Base-by-base conservation (phyloP, 2,888 invertebrate species). In the Beris chalybata region DNA sequence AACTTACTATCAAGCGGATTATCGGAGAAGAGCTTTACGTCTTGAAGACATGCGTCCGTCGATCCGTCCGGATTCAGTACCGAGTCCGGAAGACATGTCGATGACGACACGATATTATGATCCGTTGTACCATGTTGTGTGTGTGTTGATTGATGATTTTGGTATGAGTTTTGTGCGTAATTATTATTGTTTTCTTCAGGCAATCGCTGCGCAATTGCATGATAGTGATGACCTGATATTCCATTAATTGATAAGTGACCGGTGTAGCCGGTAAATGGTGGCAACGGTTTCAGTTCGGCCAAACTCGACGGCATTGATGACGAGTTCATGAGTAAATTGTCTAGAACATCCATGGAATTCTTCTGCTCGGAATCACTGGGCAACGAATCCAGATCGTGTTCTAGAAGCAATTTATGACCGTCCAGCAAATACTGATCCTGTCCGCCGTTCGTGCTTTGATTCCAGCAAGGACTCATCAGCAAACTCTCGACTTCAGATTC, bases 171-270 rank as follows among this genome's bases (percentile, higher is more conserved):
- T 73, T 86, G 86, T 71, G 86, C 83, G 30, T 86, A 86, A 80
- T 86, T 91, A 81, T 86, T 89, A 79, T 87, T 90, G 81, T 86
- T 90, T 77, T 90, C 89, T 74, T 89, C 89, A 4, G 89, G 88
- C 58, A 89, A 83, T 65, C 89, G 83, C 77, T 89, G 89, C 0
- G 92, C 91, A 77, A 93, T 92, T 72, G 92, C 89, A 78, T 93
- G 92, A 78, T 90, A 93, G 77, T 93, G 93, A 77, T 92, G 92
- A 2, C 93, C 93, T 63, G 91, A 90, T 74, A 93, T 92, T 64
- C 92, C 92, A 81, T 93, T 93, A 79, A 93, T 93, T 73, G 91
- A 91, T 68, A 93, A 82, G 74, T 93, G 91, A 1, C 91, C 91
- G 15, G 93, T 92, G 81, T 92, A 92, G 32, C 90, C 90, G 53